Base-by-base conservation (phyloP, 2,797 vertebrate genomes). In the Psittacula echo region DNA sequence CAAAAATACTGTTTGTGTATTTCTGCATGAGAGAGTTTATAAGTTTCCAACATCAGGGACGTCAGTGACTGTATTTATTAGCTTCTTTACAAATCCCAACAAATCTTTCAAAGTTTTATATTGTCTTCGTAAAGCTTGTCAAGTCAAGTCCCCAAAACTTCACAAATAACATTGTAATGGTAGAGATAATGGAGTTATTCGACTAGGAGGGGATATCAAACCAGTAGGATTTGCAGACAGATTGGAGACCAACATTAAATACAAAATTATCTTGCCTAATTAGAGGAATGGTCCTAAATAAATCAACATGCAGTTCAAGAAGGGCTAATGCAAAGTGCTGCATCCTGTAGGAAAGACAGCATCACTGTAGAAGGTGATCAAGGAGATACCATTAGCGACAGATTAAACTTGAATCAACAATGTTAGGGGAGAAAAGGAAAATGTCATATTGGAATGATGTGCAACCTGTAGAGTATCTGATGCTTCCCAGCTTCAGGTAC, bases 1-100 rank as follows among this genome's bases (percentile, higher is more conserved):
- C 61, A 62, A 68, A 66, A 66, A 24, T 9, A 10, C 13, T 41
- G 0, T 37, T 6, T 22, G 32, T 64, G 54, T 0, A 0, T 77
- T 32, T 47, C 56, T 78, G 50, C 6, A 0, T 4, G 24, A 80
- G 26, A 60, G 14, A 34, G 44, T 61, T 82, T 53, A 5, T 42
- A 80, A 68, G 65, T 76, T 68, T 11, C 41, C 73, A 62, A 5
- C 27, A 64, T 34, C 67, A 53, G 60, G 53, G n/a, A 56, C 50
- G 77, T 11, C 39, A 37, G 24, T 8, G 34, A 56, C 7, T 13
- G 6, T 45, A 54, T 89, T 89, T 60, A 85, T 65, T 50, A 60
- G 13, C 48, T 56, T 82, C 67, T 34, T 85, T 85, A 65, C 37
- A 90, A 77, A 90, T 34, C 64, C 77, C 66, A 87, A 19, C 56